Evolutionary conservation across 2,888 invertebrate species (phyloP), one percentile per base, ranked within the genome.

Genomic region (Cantharis flavilabris): DNA sequence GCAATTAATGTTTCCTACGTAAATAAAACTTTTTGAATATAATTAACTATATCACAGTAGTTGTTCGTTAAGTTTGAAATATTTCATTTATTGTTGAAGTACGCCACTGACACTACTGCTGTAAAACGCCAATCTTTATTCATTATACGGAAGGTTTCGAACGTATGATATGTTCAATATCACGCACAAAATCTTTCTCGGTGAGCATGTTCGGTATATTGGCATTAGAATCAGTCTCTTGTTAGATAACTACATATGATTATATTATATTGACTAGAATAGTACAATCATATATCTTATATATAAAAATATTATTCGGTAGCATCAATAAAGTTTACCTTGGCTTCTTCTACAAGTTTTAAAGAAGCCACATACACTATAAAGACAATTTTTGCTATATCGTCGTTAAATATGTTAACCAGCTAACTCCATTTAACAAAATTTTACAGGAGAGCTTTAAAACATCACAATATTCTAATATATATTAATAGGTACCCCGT

Each of bases 141-240:
- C 33, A 62, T 62, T 72, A 20, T 10, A 23, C 18, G 23, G 49
- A 72, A 62, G 33, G 23, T 26, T 28, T 67, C n/a, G 62, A 70
- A 73, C 63, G 74, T 75, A 75, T 62, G 76, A 71, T 72, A 75
- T 69, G 75, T 76, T 73, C 76, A 81, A 78, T 81, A 81, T 81
- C 81, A 13, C 78, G 74, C 71, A 78, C 74, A 77, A 80, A 81
- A 81, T 81, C 80, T 81, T 33, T 71, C 28, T 69, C 75, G 71
- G 80, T 62, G 78, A 79, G 76, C 81, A 80, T 81, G 81, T 80
- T 79, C 74, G 78, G 75, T 80, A 79, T 80, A 81, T 81, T 72
- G 80, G 79, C 72, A 78, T 80, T 81, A 81, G 80, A 81, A 80
- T 81, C 76, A 75, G 77, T 71, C 74, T 76, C 76, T 69, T 71